Evolutionary conservation across 2,113 vertebrate genomes (phyloP).

Genomic region (Ardeotis arabs): DNA sequence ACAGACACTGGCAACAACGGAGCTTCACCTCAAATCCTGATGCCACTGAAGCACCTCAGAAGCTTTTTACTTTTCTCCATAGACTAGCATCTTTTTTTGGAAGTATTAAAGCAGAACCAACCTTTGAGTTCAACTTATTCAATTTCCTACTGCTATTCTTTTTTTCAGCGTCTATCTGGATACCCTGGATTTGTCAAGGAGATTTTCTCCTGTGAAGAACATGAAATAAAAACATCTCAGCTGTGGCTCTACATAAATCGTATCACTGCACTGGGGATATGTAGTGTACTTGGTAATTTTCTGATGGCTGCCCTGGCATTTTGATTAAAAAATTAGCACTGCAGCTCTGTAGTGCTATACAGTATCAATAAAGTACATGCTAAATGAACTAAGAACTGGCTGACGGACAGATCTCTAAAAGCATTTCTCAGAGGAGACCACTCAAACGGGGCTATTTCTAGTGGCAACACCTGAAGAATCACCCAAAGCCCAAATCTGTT

Average conservation of each 20-base stretch:
- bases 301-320: slow-evolving; percentile 41
- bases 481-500: not conserved
- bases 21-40: slow-evolving; percentile 1
- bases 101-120: slow-evolving; percentile 21
- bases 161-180: slow-evolving; percentile 1
- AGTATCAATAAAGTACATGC: not conserved
- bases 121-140: slow-evolving; percentile 11
- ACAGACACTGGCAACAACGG: not conserved
- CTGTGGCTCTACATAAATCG: slow-evolving; percentile 30
- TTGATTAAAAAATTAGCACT: slow-evolving; percentile 52
- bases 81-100: not conserved
- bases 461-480: rapidly evolving
- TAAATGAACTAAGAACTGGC: not conserved
- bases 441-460: not conserved
- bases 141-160: not conserved
- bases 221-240: slow-evolving; percentile 56
- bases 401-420: not conserved
- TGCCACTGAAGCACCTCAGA: not conserved
- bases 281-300: not conserved
- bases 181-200: slow-evolving; percentile 54
- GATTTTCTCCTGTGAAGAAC: slow-evolving; percentile 55
- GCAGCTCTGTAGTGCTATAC: not conserved
- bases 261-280: slow-evolving; percentile 3
- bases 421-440: not conserved
- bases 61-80: not conserved